A percentile compares a stretch with the other conserved stretches of the same genome.
Evolutionary conservation across 2,888 invertebrate genomes (phyloP).

Genomic region (Drosophila mulleri): DNA sequence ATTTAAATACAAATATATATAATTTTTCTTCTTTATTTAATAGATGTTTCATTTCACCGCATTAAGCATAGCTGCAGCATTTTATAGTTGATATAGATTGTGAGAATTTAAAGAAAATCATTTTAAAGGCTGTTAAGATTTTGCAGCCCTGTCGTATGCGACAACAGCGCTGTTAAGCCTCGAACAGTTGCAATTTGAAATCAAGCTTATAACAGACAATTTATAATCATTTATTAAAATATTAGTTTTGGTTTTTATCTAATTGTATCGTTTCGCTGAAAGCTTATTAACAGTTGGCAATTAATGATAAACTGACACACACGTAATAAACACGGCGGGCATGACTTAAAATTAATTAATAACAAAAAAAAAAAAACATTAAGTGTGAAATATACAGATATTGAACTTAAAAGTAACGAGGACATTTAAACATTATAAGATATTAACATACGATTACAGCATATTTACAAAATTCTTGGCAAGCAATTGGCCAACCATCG

Average conservation of each 20-base stretch:
- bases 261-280: constrained; percentile 30
- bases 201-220: constrained; percentile 3
- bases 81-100: neutral
- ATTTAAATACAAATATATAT: constrained; percentile 50
- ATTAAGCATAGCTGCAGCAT: neutral
- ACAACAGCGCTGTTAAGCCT: neutral
- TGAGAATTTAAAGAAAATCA: constrained; percentile 8
- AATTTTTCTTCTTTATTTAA: constrained; percentile 17
- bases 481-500: constrained; percentile 15
- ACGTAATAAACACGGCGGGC: constrained; percentile 40
- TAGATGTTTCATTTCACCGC: constrained; percentile 21
- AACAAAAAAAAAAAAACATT: constrained; percentile 19
- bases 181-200: constrained; percentile 22
- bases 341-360: constrained; percentile 50
- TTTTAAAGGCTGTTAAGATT: constrained; percentile 25
- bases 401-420: constrained; percentile 54
- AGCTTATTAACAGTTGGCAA: constrained; percentile 35
- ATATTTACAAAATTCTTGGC: constrained; percentile 63
- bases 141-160: constrained; percentile 30
- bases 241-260: constrained; percentile 27
- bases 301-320: constrained; percentile 47
- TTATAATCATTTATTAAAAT: constrained; percentile 70
- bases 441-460: constrained; percentile 57
- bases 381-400: constrained; percentile 24
- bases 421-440: constrained; percentile 43